Evolutionary conservation across 2,888 invertebrate species (phyloP).

Genomic region (Ochlodes sylvanus): DNA sequence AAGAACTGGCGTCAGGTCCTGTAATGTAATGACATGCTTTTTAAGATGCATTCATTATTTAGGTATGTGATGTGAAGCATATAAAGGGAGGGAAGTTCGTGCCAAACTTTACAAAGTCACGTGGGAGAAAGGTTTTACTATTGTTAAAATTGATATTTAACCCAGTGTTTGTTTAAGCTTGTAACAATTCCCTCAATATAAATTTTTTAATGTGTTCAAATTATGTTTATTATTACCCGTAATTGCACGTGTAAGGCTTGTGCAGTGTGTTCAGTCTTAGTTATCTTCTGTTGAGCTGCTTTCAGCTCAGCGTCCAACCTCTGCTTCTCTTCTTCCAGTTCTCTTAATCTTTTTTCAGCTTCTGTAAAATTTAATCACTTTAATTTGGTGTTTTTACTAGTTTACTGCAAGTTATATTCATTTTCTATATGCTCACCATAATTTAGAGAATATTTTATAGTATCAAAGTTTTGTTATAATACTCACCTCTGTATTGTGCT

Average conservation of each 20-base stretch:
- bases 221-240: constrained; percentile 55
- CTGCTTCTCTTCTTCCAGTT: constrained; percentile 89
- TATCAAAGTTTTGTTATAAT: no score
- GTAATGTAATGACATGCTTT: constrained; percentile 29
- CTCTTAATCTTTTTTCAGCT: constrained; percentile 88
- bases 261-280: constrained; percentile 86
- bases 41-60: no score
- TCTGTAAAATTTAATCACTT: constrained; percentile 71
- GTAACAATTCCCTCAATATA: not conserved
- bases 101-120: no score
- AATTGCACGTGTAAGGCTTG: constrained; percentile 74
- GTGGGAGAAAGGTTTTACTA: no score
- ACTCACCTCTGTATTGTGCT: constrained; percentile 86
- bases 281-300: constrained; percentile 88
- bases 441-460: no score
- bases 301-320: constrained; percentile 89
- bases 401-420: no score
- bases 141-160: no score
- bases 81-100: no score
- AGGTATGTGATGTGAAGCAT: no score
- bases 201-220: not conserved
- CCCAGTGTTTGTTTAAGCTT: no score
- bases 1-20: constrained; percentile 82
- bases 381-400: no score
- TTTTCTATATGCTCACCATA: no score